A percentile compares a stretch with the other conserved stretches of the same genome.
Evolutionary conservation across 2,797 vertebrate species (phyloP).

Genomic region (Thripadectes ignobilis): DNA sequence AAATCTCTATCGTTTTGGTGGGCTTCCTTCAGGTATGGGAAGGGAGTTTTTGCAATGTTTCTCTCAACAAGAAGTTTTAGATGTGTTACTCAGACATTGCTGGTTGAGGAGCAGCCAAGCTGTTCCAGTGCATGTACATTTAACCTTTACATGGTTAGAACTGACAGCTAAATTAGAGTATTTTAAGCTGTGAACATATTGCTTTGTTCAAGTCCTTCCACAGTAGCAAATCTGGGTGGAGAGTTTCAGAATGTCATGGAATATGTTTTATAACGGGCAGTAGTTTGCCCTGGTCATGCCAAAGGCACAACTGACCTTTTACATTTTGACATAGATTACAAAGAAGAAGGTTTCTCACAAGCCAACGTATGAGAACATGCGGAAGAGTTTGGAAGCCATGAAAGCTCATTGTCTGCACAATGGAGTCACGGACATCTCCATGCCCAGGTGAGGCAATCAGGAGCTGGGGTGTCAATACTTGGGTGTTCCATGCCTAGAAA

Average conservation of each 20-base stretch:
- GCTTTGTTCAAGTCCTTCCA: not conserved
- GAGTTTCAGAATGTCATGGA: not conserved
- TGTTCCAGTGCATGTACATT: not conserved
- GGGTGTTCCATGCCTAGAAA: not conserved
- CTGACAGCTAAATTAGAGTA: not conserved
- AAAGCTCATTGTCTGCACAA: slow-evolving; percentile 84
- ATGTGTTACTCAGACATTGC: not conserved
- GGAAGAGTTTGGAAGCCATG: slow-evolving; percentile 88
- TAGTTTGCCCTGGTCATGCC: not conserved
- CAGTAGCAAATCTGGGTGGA: not conserved
- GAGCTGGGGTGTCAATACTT: not conserved
- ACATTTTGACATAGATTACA: slow-evolving; percentile 80
- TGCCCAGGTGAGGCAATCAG: slow-evolving; percentile 85
- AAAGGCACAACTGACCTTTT: not conserved
- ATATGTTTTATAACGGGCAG: not conserved
- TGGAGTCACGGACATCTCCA: slow-evolving; percentile 85
- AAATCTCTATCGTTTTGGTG: not conserved
- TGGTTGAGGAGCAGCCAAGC: not conserved
- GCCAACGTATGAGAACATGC: slow-evolving; percentile 85
- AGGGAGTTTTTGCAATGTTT: not conserved
- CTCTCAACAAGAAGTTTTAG: not conserved
- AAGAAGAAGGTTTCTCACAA: slow-evolving; percentile 87
- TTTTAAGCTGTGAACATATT: not conserved
- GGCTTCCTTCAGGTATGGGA: not conserved
- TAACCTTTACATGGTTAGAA: not conserved